These are phyloP conservation scores for Protobothrops flavoviridis DNA, from an alignment of 2,113 vertebrate genomes.

Conservation along the genomic window DNA sequence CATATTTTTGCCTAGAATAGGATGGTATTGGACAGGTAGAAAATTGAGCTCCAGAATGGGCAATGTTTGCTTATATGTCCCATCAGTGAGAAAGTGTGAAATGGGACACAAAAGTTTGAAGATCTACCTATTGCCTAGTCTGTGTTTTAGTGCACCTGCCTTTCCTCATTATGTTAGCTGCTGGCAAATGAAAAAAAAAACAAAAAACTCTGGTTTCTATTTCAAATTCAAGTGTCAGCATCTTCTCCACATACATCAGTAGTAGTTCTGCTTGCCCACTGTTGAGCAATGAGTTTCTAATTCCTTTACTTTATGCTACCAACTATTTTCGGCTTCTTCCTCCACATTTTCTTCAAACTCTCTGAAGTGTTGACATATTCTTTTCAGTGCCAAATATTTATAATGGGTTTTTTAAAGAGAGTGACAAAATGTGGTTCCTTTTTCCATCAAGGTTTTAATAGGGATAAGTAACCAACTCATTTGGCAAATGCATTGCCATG, in stretches of 20 bases:
- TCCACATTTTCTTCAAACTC: constrained; percentile 59
- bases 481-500: constrained; percentile 36
- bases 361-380: constrained; percentile 57
- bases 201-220: constrained; percentile 28
- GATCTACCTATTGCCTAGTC: constrained; percentile 49
- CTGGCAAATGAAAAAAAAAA: constrained; percentile 7
- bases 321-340: constrained; percentile 63
- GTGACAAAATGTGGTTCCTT: constrained; percentile 52
- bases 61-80: constrained; percentile 18
- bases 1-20: neutral
- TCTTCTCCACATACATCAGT: constrained; percentile 48
- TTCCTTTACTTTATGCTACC: constrained; percentile 53
- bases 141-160: constrained; percentile 34
- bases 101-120: constrained; percentile 17
- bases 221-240: constrained; percentile 43
- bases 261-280: constrained; percentile 52
- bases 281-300: constrained; percentile 35
- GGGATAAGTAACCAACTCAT: constrained; percentile 41
- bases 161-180: constrained; percentile 55
- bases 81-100: constrained; percentile 9
- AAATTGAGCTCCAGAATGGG: neutral
- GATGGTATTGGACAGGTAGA: neutral
- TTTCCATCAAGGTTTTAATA: constrained; percentile 41
- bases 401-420: constrained; percentile 53
- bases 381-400: constrained; percentile 48